phyloP scores from a whole-genome alignment of 2,113 vertebrate genomes.

The Cyprinodon variegatus region DNA sequence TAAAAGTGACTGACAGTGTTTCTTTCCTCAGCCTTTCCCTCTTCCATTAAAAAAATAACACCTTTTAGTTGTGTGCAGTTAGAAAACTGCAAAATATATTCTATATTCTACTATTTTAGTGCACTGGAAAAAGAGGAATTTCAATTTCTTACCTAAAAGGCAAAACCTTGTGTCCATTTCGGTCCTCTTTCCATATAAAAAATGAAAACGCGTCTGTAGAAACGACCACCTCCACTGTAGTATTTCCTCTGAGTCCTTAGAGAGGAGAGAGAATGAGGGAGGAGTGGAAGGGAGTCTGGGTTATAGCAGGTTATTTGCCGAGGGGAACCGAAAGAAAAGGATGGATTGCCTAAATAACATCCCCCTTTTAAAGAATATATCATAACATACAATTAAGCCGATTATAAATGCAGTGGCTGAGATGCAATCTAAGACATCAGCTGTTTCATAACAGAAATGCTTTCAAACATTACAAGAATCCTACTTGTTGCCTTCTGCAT shows the following conservation, averaged over 20 bases:
- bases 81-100: not conserved
- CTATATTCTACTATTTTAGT: conserved; percentile 1
- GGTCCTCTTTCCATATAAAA: conserved; percentile 41
- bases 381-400: not conserved
- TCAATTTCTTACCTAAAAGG: conserved; percentile 60
- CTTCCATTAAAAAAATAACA: conserved; percentile 10
- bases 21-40: not conserved
- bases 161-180: conserved; percentile 62
- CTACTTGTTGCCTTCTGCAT: conserved; percentile 42
- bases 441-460: not conserved
- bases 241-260: conserved; percentile 3
- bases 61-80: conserved; percentile 1
- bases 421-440: not conserved
- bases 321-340: not conserved
- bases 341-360: not conserved
- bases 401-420: not conserved
- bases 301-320: conserved; percentile 22
- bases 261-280: conserved; percentile 5
- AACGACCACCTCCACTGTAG: conserved; percentile 17
- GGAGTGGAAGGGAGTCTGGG: not conserved
- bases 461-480: not conserved
- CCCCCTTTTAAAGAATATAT: not conserved
- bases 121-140: not conserved
- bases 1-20: not conserved
- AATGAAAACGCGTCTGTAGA: conserved; percentile 44